Percentiles rank a stretch among this genome's conserved stretches.
Evolutionary conservation across 2,888 invertebrate species (phyloP).

Genomic region (Lapara coniferarum): DNA sequence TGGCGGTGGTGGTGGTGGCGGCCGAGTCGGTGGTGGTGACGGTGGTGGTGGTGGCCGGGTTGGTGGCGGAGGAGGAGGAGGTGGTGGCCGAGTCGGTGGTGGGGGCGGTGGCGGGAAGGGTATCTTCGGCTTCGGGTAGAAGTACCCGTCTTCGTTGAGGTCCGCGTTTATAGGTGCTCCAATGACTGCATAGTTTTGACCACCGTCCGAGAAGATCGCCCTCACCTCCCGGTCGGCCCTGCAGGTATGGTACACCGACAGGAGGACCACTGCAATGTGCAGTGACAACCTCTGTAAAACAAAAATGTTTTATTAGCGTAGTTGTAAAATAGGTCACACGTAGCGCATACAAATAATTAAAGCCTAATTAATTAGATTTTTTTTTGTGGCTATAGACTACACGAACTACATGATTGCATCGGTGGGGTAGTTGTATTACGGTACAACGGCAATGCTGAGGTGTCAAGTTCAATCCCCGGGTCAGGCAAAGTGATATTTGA

Average conservation of each 20-base stretch:
- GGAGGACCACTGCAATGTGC: slow-evolving; percentile 73
- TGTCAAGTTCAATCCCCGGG: too few species aligned
- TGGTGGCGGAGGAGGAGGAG: slow-evolving; percentile 34
- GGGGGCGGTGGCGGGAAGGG: slow-evolving; percentile 68
- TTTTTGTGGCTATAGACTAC: too few species aligned
- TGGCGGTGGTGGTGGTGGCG: slow-evolving; percentile 35
- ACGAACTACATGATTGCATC: too few species aligned
- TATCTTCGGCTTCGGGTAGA: slow-evolving; percentile 73
- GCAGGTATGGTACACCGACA: slow-evolving; percentile 71
- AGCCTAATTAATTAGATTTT: too few species aligned
- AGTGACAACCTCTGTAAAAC: slow-evolving; percentile 77
- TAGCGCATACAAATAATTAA: too few species aligned
- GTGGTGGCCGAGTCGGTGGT: slow-evolving; percentile 38
- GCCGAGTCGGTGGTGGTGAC: slow-evolving; percentile 33
- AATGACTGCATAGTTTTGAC: slow-evolving; percentile 71
- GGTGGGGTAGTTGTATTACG: too few species aligned
- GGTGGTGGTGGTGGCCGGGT: slow-evolving; percentile 31
- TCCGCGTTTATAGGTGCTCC: slow-evolving; percentile 68
- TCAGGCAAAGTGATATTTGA: too few species aligned
- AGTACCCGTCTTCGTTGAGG: slow-evolving; percentile 76
- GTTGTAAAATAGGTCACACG: too few species aligned
- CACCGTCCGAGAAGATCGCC: slow-evolving; percentile 65
- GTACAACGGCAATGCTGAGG: too few species aligned
- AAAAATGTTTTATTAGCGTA: slow-evolving; percentile 24
- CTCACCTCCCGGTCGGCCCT: slow-evolving; percentile 61